Evolutionary conservation across 2,888 invertebrate species (phyloP).

Genomic region (Agrotis puta): DNA sequence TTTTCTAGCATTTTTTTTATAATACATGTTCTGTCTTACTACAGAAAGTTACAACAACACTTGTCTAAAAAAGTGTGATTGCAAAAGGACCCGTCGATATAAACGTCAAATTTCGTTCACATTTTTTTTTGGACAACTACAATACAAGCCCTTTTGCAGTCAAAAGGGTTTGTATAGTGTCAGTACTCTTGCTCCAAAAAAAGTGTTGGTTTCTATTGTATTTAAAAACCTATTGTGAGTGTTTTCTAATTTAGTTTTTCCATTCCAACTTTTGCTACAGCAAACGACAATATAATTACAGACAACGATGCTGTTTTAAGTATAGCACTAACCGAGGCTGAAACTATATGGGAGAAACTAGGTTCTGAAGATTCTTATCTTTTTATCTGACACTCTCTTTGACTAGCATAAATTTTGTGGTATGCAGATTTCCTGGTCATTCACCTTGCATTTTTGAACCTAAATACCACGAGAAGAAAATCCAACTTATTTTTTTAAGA

Average conservation of each 20-base stretch:
- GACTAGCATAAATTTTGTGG: conserved; percentile 16
- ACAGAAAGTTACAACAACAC: too few species aligned
- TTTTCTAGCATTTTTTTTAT: too few species aligned
- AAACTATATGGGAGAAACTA: conserved; percentile 24
- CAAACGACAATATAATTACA: conserved; percentile 39
- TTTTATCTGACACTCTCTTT: conserved; percentile 35
- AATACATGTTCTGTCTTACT: too few species aligned
- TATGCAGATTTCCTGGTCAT: conserved; percentile 39
- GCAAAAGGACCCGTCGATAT: too few species aligned
- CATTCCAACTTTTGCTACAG: neutral
- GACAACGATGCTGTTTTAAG: neutral
- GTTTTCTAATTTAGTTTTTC: neutral
- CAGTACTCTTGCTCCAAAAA: neutral
- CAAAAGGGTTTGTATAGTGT: neutral
- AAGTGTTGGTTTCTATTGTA: conserved; percentile 1
- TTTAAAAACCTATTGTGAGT: neutral
- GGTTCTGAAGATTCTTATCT: conserved; percentile 36
- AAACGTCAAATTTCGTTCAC: too few species aligned
- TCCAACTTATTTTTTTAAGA: too few species aligned
- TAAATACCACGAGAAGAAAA: too few species aligned
- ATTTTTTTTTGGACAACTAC: too few species aligned
- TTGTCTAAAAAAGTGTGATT: too few species aligned
- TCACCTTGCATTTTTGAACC: conserved; percentile 42
- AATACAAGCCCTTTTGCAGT: too few species aligned
- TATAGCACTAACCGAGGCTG: neutral